Evolutionary conservation across 30 jellyfish, hydroid and myxozoan species (phyloP), one percentile per base, ranked within the genome.

Genomic region (Turritopsis rubra): DNA sequence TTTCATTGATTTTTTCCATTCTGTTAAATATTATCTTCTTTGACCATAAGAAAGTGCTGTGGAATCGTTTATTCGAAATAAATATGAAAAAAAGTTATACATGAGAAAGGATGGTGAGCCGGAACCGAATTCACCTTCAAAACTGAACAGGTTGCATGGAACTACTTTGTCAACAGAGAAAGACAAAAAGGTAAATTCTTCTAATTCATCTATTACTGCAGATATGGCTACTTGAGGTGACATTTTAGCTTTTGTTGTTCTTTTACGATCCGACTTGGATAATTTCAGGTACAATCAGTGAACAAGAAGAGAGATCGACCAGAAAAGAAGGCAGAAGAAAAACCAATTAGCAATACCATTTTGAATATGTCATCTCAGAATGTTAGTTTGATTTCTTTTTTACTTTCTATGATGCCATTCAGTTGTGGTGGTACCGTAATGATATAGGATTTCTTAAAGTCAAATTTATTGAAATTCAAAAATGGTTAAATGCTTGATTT

Each of bases 31-130:
- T 21, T 24, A 29, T 29, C 54, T 25, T 74, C 41, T 74, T 66
- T 26, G 76, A 66, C 60, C 60, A 41, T 23, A 16, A 16, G 8
- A 24, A 5, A 92, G 98, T 52, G 96, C 96, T 30, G 87, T 92
- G 89, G 98, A 92, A 52, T 76, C 96, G 25, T 79, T 92, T 31
- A 92, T 92, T 54, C 81, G 96, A 30, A 92, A 86, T 73, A 92
- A 92, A 71, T 92, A 92, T 86, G 98, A 87, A 71, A 87, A 91
- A 65, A 87, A 92, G 54, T 87, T 92, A 9, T 92, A 92, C 82
- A 84, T 80, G 66, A 87, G 65, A 78, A 91, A 91, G 75, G 96
- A 83, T 29, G 97, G 92, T 18, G 91, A 89, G 66, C 96, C 96
- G 16, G 92, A 90, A 28, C 83, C 82, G 52, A 89, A 76, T 52